Base-by-base conservation (phyloP, 2,113 vertebrate genomes). In the Maccullochella peelii region DNA sequence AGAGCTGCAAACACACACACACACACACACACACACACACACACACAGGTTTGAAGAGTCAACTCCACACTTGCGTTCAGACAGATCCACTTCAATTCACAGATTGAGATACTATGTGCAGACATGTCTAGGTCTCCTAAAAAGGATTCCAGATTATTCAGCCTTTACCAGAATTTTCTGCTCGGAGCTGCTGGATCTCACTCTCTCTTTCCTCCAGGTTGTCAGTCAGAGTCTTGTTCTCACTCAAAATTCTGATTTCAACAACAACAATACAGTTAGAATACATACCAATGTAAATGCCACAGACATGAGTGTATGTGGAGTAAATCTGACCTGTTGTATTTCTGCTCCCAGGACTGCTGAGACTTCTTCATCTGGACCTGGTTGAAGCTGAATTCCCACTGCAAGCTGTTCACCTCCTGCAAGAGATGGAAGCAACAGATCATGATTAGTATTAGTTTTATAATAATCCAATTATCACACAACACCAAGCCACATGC, bases 341-440 rank as follows among this genome's bases (percentile, higher is more conserved):
- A 96, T 83, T 97, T 98, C 88, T 96, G 94, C 67, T 91, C 95
- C 97, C 96, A 98, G 0, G 95, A 92, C 82, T 97, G 97, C 69
- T 97, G 96, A 75, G 94, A 81, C 85, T 95, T 98, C 95, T 97
- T 98, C 93, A 97, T 95, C 92, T 96, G 96, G 80, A 95, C 94
- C 85, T 98, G 97, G 89, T 95, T 96, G 94, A 97, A 97, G 86
- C 96, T 96, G 55, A 98, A 96, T 94, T 99, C 97, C 98, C 98
- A 99, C 42, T 97, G 97, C 86, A 98, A 86, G 54, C 95, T 92
- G 93, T 96, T 99, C 82, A 99, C 96, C 92, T 99, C 97, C 98
- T 99, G 90, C 10, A 59, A 0, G 49, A 40, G 21, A 80, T 18
- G 9, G 49, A 52, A 21, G 36, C 12, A 55, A 2, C 42, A 50